Evolutionary conservation across 2,113 vertebrate genomes (phyloP).

Genomic region (Thymallus thymallus): DNA sequence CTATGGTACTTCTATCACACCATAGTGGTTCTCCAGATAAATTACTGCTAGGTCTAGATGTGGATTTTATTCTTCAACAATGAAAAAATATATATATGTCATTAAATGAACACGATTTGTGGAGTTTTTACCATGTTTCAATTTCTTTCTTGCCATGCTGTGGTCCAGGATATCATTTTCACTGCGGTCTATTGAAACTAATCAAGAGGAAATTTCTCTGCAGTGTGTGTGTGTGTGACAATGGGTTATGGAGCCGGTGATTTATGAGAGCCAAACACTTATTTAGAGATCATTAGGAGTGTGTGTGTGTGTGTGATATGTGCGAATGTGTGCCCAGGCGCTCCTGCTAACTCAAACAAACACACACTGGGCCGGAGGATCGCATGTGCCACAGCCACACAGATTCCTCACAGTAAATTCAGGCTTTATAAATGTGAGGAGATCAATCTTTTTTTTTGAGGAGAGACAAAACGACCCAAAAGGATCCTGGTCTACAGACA

Average conservation of each 20-base stretch:
- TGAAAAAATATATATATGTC: too few relatives aligned
- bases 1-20: too few relatives aligned
- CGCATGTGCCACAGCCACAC: conserved; percentile 43
- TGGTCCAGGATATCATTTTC: too few relatives aligned
- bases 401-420: conserved; percentile 38
- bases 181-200: conserved; percentile 54
- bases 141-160: conserved; percentile 27
- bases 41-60: too few relatives aligned
- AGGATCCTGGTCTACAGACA: neutral
- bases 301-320: conserved; percentile 16
- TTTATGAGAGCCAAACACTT: conserved; percentile 63
- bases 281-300: neutral
- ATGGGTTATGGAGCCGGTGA: conserved; percentile 48
- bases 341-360: conserved; percentile 62
- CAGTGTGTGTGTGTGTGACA: conserved; percentile 28
- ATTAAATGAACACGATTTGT: neutral
- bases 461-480: conserved; percentile 29
- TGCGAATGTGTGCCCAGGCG: conserved; percentile 4
- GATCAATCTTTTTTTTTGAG: conserved; percentile 55
- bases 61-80: too few relatives aligned
- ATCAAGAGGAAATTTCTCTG: conserved; percentile 61
- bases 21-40: too few relatives aligned
- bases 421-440: conserved; percentile 23
- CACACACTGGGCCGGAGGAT: conserved; percentile 22
- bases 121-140: conserved; percentile 12